Evolutionary conservation across 2,888 invertebrate species (phyloP).

Genomic region (Pseudanteris insignis): DNA sequence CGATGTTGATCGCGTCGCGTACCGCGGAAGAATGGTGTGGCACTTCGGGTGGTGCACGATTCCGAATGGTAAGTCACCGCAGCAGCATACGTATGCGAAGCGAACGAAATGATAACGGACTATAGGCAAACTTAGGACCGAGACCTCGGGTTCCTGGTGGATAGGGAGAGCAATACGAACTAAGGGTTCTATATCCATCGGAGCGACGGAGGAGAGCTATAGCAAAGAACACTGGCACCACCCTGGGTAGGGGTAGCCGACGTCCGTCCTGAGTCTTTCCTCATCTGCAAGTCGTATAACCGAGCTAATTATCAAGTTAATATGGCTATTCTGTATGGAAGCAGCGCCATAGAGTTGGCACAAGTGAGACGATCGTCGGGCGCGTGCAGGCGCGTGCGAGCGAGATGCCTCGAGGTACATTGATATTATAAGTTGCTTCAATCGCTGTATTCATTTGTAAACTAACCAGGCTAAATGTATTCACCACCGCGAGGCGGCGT

Average conservation of each 20-base stretch:
- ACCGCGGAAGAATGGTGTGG: conserved; percentile 50
- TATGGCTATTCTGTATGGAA: conserved; percentile 81
- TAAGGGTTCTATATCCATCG: conserved; percentile 64
- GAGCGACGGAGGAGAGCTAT: conserved; percentile 57
- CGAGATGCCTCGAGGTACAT: conserved; percentile 59
- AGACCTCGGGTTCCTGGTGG: conserved; percentile 60
- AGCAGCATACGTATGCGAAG: conserved; percentile 43
- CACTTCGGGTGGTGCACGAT: conserved; percentile 47
- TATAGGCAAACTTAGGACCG: conserved; percentile 45
- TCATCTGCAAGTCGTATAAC: conserved; percentile 92
- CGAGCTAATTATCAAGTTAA: conserved; percentile 91
- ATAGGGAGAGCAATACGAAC: conserved; percentile 66
- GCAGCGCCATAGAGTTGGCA: conserved; percentile 62
- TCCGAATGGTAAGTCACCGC: conserved; percentile 53
- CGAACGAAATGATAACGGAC: conserved; percentile 46
- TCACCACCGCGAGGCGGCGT: conserved; percentile 65
- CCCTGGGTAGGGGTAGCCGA: conserved; percentile 67
- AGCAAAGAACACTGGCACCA: conserved; percentile 65
- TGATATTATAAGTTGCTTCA: conserved; percentile 78
- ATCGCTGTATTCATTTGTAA: conserved; percentile 79
- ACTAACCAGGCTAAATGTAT: conserved; percentile 69
- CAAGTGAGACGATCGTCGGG: conserved; percentile 56
- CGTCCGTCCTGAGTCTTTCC: conserved; percentile 68
- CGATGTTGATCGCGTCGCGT: conserved; percentile 51
- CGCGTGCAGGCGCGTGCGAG: conserved; percentile 56